These are phyloP conservation scores for Cistogaster globosa DNA, from an alignment of 2,888 invertebrate genomes.

Conservation along the genomic window DNA sequence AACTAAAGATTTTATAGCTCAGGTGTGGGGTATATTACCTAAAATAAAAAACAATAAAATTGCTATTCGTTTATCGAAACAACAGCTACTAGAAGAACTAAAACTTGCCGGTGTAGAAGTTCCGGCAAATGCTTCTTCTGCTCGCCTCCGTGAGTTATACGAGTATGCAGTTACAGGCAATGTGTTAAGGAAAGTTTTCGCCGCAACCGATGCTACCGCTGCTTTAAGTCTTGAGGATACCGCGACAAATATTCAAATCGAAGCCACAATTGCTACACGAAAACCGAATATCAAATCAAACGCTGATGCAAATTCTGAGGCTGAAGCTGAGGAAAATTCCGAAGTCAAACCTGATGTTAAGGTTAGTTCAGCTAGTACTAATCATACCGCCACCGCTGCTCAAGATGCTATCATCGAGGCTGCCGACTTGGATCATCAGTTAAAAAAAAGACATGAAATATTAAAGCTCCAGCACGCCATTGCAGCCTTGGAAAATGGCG, in stretches of 20 bases:
- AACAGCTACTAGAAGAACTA: slow-evolving; percentile 21
- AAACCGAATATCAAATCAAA: background rate
- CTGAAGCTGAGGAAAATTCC: background rate
- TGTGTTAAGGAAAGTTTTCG: background rate
- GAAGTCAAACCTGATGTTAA: too few species aligned
- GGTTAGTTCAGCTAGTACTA: too few species aligned
- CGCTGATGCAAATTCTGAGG: slow-evolving; percentile 12
- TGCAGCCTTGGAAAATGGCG: background rate
- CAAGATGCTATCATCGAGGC: background rate
- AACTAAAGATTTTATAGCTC: background rate
- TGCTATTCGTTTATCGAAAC: background rate
- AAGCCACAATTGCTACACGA: background rate
- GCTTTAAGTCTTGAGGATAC: background rate
- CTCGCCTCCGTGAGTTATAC: slow-evolving; percentile 16
- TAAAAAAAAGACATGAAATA: slow-evolving; percentile 8
- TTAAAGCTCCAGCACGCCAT: slow-evolving; percentile 19
- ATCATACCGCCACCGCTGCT: too few species aligned
- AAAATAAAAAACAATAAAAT: background rate
- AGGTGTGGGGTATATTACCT: background rate
- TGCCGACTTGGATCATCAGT: background rate
- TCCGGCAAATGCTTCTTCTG: slow-evolving; percentile 5
- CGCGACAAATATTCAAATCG: background rate
- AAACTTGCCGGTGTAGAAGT: slow-evolving; percentile 24
- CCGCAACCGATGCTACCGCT: slow-evolving; percentile 1
- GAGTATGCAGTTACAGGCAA: background rate